A percentile compares a stretch with the other conserved stretches of the same genome.
Conservation (phyloP, 2,888 invertebrate species). For the Patella depressa region DNA sequence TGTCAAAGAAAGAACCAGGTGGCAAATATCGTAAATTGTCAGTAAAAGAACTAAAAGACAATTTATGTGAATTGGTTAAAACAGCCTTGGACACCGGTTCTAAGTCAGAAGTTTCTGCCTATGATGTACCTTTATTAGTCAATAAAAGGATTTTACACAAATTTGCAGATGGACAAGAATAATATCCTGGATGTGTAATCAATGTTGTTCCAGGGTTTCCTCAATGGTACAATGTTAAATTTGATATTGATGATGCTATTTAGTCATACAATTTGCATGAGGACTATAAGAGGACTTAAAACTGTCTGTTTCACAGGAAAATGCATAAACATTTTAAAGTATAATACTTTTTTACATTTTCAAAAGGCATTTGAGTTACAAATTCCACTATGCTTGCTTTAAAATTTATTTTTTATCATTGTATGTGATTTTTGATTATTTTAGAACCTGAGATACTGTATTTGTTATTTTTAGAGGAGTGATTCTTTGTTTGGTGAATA, state of each 20-base stretch:
- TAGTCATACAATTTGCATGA: slow-evolving; percentile 20
- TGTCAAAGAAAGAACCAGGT: not conserved
- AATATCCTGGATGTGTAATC: slow-evolving; percentile 19
- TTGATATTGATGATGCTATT: slow-evolving; percentile 11
- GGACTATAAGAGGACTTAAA: not conserved
- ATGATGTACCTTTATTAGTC: not conserved
- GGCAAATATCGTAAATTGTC: not conserved
- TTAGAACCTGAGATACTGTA: no score
- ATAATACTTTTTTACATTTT: no score
- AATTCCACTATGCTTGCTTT: no score
- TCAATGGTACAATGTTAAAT: slow-evolving; percentile 23
- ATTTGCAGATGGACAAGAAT: not conserved
- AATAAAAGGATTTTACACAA: not conserved
- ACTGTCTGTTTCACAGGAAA: no score
- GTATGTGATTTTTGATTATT: no score
- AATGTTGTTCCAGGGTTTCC: slow-evolving; percentile 26
- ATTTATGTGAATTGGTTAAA: not conserved
- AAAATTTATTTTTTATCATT: no score
- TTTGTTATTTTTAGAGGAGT: no score
- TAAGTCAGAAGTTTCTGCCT: not conserved
- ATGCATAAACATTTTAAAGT: no score
- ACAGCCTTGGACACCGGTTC: not conserved
- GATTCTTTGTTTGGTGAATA: no score
- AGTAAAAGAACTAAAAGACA: not conserved
- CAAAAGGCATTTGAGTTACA: no score